Conservation (phyloP, 2,113 vertebrate genomes). For the Lontra canadensis region DNA sequence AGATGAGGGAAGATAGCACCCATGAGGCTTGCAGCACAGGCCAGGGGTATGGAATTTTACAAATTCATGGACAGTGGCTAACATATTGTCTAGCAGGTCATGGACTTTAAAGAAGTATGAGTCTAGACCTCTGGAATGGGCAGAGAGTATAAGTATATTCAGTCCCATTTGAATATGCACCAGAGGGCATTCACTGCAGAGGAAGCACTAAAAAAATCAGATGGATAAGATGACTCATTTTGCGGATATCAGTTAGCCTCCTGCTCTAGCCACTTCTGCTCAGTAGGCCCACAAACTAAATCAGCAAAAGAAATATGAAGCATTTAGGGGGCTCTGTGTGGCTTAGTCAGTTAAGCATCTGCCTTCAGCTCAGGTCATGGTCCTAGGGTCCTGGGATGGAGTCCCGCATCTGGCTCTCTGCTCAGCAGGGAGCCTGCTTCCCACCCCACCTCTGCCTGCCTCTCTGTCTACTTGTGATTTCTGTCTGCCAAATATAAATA, state of each 20-base stretch:
- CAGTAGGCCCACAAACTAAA: neutral
- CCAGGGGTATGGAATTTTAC: neutral
- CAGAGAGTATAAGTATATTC: neutral
- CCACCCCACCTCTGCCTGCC: too few relatives aligned
- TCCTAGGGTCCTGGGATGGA: too few relatives aligned
- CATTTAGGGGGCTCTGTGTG: neutral
- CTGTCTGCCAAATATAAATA: too few relatives aligned
- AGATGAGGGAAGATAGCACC: neutral
- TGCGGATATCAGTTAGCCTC: neutral
- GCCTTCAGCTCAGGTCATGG: neutral
- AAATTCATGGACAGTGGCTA: neutral
- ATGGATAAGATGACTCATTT: neutral
- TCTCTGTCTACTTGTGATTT: too few relatives aligned
- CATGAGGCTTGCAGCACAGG: neutral
- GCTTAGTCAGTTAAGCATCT: neutral
- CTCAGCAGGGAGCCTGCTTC: too few relatives aligned
- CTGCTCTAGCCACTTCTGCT: neutral
- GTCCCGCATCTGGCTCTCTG: too few relatives aligned
- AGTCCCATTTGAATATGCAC: neutral
- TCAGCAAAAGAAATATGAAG: conserved; percentile 3
- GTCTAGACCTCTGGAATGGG: neutral
- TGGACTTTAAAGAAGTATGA: neutral
- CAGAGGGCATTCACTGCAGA: neutral
- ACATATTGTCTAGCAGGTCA: neutral
- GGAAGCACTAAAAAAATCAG: neutral